Conservation (phyloP, 1,140 invertebrate genomes). For the Cydia strobilella region DNA sequence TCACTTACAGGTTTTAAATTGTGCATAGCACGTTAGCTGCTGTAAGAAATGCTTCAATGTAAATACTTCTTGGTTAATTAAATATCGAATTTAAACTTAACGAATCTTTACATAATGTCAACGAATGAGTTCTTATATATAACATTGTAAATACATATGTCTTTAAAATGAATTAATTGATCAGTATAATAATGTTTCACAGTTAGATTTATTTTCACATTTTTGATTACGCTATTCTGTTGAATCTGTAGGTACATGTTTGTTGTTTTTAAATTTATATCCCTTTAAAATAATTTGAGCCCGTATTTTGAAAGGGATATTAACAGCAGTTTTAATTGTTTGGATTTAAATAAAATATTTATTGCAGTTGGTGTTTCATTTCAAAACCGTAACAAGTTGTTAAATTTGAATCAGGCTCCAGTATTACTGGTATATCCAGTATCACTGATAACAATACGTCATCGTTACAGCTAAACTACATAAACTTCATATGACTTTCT, state of each 20-base stretch:
- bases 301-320: slow-evolving; percentile 78
- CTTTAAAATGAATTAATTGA: slow-evolving; percentile 44
- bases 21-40: slow-evolving; percentile 65
- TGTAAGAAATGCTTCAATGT: slow-evolving; percentile 39
- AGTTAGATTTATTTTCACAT: neutral
- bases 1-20: slow-evolving; percentile 41
- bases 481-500: neutral
- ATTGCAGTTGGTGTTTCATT: neutral
- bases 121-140: slow-evolving; percentile 43
- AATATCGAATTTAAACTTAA: slow-evolving; percentile 52
- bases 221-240: slow-evolving; percentile 29
- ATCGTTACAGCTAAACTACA: slow-evolving; percentile 10
- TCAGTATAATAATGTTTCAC: slow-evolving; percentile 6
- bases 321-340: slow-evolving; percentile 47
- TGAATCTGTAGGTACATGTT: slow-evolving; percentile 34
- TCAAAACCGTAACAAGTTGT: too few species aligned
- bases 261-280: slow-evolving; percentile 53
- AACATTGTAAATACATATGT: slow-evolving; percentile 62
- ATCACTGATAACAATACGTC: slow-evolving; percentile 18
- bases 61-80: slow-evolving; percentile 42
- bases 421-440: too few species aligned
- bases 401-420: neutral
- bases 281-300: slow-evolving; percentile 78
- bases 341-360: slow-evolving; percentile 50
- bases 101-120: slow-evolving; percentile 48